phyloP scores from a whole-genome alignment of 2,797 vertebrate genomes.

The Glossophaga mutica region DNA sequence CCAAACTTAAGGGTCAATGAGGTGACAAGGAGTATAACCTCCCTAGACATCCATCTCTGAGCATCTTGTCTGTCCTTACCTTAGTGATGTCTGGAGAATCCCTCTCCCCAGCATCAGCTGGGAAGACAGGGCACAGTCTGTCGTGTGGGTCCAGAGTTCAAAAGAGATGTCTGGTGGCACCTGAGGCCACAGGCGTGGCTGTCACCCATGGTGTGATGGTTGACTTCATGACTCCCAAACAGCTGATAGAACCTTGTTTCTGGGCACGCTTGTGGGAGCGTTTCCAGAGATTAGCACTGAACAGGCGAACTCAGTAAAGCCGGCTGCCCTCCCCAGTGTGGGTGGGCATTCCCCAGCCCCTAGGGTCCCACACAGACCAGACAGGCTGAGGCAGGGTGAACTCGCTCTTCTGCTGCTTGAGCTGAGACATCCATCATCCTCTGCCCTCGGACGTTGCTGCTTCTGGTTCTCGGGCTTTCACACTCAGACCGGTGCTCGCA shows the following conservation, averaged over 20 bases:
- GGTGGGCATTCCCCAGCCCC: not conserved
- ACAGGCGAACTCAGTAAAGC: not conserved
- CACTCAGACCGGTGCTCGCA: not conserved
- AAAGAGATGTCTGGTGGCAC: not conserved
- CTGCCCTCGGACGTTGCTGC: not conserved
- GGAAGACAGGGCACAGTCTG: not conserved
- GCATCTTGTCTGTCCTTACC: not conserved
- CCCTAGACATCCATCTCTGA: not conserved
- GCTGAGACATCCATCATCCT: not conserved
- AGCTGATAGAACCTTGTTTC: not conserved
- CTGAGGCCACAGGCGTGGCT: not conserved
- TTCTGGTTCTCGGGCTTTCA: not conserved
- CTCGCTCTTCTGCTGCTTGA: not conserved
- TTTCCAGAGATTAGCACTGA: not conserved
- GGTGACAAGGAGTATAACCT: not conserved
- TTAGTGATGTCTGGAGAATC: not conserved
- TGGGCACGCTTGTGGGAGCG: not conserved
- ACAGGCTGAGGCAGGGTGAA: not conserved
- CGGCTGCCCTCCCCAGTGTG: accelerated
- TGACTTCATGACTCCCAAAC: not conserved
- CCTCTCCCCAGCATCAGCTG: not conserved
- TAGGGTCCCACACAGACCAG: not conserved
- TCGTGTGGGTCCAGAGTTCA: not conserved
- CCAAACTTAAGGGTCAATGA: not conserved
- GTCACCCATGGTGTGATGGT: not conserved